Evolutionary conservation across 1,140 invertebrate species (phyloP).

Genomic region (Leptinotarsa defecta): DNA sequence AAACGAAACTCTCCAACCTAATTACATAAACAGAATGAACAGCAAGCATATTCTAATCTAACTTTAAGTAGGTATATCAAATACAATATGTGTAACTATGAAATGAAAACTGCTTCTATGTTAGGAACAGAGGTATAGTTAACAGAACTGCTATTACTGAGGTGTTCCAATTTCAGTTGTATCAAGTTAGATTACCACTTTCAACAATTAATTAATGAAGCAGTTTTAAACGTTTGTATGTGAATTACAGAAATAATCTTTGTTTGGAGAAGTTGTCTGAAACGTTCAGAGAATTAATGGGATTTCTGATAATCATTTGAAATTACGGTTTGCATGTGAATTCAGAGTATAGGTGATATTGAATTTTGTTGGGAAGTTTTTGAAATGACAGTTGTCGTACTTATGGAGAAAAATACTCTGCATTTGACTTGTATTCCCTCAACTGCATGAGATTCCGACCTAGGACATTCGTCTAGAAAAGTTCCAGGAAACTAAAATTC

Average conservation of each 20-base stretch:
- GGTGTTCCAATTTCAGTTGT: not conserved
- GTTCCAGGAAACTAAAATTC: too few species aligned
- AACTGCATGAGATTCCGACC: too few species aligned
- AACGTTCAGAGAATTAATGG: not conserved
- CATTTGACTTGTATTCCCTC: too few species aligned
- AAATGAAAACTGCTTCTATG: not conserved
- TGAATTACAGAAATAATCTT: not conserved
- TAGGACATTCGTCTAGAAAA: too few species aligned
- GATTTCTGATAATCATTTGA: not conserved
- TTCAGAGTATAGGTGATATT: too few species aligned
- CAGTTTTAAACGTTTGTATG: not conserved
- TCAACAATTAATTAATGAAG: not conserved
- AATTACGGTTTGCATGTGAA: too few species aligned
- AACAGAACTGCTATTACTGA: constrained; percentile 3
- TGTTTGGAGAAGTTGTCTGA: not conserved
- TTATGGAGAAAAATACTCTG: too few species aligned
- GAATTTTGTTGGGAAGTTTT: too few species aligned
- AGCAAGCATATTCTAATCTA: not conserved
- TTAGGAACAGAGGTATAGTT: not conserved
- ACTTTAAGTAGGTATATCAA: not conserved
- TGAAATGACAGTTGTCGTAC: too few species aligned
- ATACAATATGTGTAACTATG: not conserved
- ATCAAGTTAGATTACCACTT: not conserved
- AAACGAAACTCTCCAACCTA: too few species aligned
- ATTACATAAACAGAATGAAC: too few species aligned